Evolutionary conservation across 2,888 invertebrate species (phyloP), one percentile per base, ranked within the genome.

Genomic region (Drosophila leonis): DNA sequence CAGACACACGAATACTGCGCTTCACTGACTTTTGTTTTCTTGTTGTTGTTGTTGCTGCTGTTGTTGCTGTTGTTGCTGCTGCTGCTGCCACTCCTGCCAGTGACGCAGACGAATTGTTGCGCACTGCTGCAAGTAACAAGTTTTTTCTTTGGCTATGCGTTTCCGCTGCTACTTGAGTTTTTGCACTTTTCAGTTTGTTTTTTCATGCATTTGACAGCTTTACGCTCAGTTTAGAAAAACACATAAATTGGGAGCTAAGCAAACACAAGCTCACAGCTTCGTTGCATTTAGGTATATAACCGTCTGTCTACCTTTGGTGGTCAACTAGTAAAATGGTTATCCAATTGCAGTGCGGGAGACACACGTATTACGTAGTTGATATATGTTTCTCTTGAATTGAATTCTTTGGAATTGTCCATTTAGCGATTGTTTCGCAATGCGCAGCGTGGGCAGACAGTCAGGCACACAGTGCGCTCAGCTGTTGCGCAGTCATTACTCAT

Each of bases 51-150:
- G 61, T 20, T 44, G 24, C 5, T 24, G 44, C 0, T 68, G 20
- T 9, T 66, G 54, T 13, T 72, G 61, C 24, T 62, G 41, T n/a
- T 56, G 69, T 33, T 41, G 62, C 10, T 29, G 29, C 18, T 33
- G 18, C 18, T 20, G 18, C 68, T 65, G 71, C 55, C 75, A 75
- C 86, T 80, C 71, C 81, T 81, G 84, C 54, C 46, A 71, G 78
- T 84, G 84, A 84, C 85, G 80, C 80, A 67, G 80, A 79, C 80
- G 68, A 73, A 79, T 79, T 79, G 79, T 76, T 79, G 72, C 67
- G 67, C 75, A 69, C 46, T 75, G 79, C 61, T 67, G 66, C 46
- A 72, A 65, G 56, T 62, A 54, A 65, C 49, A 69, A 65, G 56
- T 57, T 72, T 65, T 55, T 65, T 37, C 44, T 33, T 29, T 41